These are phyloP conservation scores for Thera britannica DNA, from an alignment of 2,888 invertebrate species.

Conservation along the genomic window DNA sequence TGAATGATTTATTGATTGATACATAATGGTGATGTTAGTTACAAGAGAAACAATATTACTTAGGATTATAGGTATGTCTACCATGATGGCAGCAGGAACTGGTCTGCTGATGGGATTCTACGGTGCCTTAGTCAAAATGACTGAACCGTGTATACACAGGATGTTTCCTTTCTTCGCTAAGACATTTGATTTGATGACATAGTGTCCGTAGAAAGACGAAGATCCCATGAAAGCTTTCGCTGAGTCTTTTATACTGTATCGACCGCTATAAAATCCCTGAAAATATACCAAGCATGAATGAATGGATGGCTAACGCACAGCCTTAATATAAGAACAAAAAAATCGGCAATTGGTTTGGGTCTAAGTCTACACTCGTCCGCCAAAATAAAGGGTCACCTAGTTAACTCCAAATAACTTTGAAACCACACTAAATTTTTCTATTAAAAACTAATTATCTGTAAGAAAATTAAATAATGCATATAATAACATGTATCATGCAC, in stretches of 20 bases:
- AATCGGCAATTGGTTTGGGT: not conserved
- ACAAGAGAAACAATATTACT: too few relatives aligned
- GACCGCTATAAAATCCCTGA: slow-evolving; percentile 33
- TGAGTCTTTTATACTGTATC: slow-evolving; percentile 26
- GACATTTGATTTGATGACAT: slow-evolving; percentile 26
- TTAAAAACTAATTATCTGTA: too few relatives aligned
- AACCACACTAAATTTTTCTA: too few relatives aligned
- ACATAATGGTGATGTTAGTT: too few relatives aligned
- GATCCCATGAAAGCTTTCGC: slow-evolving; percentile 32
- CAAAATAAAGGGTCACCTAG: too few relatives aligned
- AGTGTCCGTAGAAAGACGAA: slow-evolving; percentile 45
- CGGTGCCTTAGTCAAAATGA: slow-evolving; percentile 32
- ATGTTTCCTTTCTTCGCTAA: slow-evolving; percentile 38
- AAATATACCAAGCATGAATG: slow-evolving; percentile 13
- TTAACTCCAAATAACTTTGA: too few relatives aligned
- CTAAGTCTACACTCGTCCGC: too few relatives aligned
- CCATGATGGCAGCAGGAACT: too few relatives aligned
- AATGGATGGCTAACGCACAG: not conserved
- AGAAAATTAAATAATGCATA: too few relatives aligned
- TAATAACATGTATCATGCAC: too few relatives aligned
- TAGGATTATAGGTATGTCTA: too few relatives aligned
- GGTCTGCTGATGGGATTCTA: not conserved
- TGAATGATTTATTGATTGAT: too few relatives aligned
- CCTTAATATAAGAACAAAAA: not conserved
- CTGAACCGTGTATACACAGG: slow-evolving; percentile 27